Base-by-base conservation (phyloP, 2,888 invertebrate species). In the Theristus sp. region DNA sequence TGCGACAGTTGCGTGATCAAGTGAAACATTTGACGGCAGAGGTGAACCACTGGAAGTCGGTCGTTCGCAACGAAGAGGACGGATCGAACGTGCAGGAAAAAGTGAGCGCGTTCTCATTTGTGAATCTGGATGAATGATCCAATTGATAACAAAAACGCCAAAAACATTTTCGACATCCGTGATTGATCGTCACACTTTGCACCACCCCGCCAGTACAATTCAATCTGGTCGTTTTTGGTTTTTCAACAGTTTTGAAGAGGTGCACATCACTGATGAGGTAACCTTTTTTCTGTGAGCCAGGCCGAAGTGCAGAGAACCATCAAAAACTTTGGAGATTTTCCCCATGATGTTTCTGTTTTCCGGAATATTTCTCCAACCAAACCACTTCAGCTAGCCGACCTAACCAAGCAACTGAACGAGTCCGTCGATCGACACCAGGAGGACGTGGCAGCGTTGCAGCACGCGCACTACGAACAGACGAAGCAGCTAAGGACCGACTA, bases 31-130 rank as follows among this genome's bases (percentile, higher is more conserved):
- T 59, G 28, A 25, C 49, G 31, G 59, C 62, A 22, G 62, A 62
- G 26, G 47, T 59, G 22, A 20, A 2, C 1, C 59, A 62, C 29
- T 62, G 62, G 62, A 62, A 62, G 47, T 22, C n/a, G 1, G 26
- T 58, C 25, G 61, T 55, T 1, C 20, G 49, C 3, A n/a, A 49
- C 6, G n/a, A 10, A n/a, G 49, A 49, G 20, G 49, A 49, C 49
- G 49, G 49, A 6, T 3, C 49, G 3, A n/a, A 49, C n/a, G 3
- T 38, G 10, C 38, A 38, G 38, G 38, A 38, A 38, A 38, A 38
- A 17, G 38, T 38, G 38, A 17, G 38, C 17, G 6, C n/a, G n/a
- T n/a, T n/a, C n/a, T n/a, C n/a, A n/a, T n/a, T n/a, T n/a, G n/a
- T n/a, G n/a, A n/a, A n/a, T n/a, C n/a, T n/a, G n/a, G n/a, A n/a